A percentile compares a stretch with the other conserved stretches of the same genome.
Conservation (phyloP, 2,888 invertebrate genomes). For the Hedychridium roseum region DNA sequence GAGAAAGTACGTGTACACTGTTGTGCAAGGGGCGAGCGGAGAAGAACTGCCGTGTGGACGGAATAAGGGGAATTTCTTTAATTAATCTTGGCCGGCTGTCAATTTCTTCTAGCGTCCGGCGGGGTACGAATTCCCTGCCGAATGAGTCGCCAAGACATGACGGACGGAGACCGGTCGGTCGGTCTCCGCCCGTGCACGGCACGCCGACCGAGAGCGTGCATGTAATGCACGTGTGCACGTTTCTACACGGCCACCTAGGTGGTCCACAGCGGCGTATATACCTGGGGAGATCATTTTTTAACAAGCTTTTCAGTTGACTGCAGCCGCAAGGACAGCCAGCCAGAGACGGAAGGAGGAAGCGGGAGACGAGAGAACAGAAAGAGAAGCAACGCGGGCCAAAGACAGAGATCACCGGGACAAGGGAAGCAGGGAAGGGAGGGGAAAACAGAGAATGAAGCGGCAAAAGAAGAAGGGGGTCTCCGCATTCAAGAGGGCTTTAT, state of each 20-base stretch:
- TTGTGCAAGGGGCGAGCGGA: too few species aligned
- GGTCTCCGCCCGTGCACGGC: too few species aligned
- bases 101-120: constrained; percentile 30
- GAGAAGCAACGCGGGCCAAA: too few species aligned
- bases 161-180: too few species aligned
- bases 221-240: constrained; percentile 16
- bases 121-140: constrained; percentile 15
- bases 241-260: constrained; percentile 42
- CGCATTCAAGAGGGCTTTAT: constrained; percentile 39
- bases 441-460: too few species aligned
- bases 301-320: constrained; percentile 38
- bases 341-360: too few species aligned
- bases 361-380: too few species aligned
- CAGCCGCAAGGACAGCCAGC: constrained; percentile 20
- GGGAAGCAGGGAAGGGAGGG: too few species aligned
- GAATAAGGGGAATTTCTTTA: constrained; percentile 38
- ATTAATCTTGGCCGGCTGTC: constrained; percentile 43
- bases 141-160: constrained; percentile 29
- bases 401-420: too few species aligned
- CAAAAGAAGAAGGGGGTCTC: too few species aligned
- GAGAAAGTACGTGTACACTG: too few species aligned
- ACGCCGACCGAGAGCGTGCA: constrained; percentile 4
- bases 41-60: constrained; percentile 2
- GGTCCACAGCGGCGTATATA: constrained; percentile 38
- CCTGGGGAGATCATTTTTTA: constrained; percentile 43